phyloP scores from a whole-genome alignment of 2,113 vertebrate species.

The Erpornis zantholeuca region DNA sequence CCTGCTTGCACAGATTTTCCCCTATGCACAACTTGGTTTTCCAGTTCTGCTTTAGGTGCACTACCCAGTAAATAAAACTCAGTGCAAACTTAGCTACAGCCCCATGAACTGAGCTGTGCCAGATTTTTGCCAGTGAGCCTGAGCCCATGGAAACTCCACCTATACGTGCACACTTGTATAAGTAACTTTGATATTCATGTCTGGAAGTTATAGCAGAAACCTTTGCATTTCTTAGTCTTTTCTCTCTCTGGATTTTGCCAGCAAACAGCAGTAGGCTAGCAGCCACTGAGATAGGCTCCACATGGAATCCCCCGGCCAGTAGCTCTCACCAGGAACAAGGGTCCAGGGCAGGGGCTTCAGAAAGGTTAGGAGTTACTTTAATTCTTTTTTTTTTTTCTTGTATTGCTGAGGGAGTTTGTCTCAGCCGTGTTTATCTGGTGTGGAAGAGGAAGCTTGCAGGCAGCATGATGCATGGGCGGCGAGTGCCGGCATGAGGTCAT shows the following conservation, averaged over 20 bases:
- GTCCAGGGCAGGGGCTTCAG: not conserved
- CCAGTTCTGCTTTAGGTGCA: not conserved
- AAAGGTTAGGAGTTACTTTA: not conserved
- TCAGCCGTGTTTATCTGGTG: conserved; percentile 65
- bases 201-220: not conserved
- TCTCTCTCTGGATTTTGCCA: not conserved
- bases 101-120: rapidly evolving
- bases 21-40: not conserved
- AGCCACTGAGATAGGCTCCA: not conserved
- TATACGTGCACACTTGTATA: rapidly evolving
- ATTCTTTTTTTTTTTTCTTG: not conserved
- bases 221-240: not conserved
- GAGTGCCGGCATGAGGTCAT: conserved; percentile 72
- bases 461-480: conserved; percentile 63
- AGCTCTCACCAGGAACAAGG: not conserved
- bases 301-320: rapidly evolving
- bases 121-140: not conserved
- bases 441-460: conserved; percentile 71
- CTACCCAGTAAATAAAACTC: not conserved
- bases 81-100: not conserved
- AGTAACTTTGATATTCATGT: not conserved
- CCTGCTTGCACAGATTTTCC: not conserved
- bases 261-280: not conserved
- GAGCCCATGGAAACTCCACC: rapidly evolving
- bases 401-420: conserved; percentile 29